phyloP scores from a whole-genome alignment of 2,797 vertebrate species.

The Setipinna tenuifilis region DNA sequence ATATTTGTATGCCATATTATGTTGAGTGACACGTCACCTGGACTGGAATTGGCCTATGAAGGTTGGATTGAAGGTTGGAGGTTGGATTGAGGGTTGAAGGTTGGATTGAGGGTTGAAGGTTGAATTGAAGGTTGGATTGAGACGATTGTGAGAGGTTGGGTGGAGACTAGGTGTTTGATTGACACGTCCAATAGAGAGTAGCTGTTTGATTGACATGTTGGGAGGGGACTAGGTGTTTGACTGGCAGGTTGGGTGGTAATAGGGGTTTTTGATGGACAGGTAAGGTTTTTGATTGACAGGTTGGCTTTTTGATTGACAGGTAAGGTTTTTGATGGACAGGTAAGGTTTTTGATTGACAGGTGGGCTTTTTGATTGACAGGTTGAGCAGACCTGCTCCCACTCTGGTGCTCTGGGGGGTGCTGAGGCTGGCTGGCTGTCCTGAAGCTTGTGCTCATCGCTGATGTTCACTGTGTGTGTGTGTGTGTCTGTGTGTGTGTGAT shows the following conservation, averaged over 20 bases:
- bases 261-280: too few relatives aligned
- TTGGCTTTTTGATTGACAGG: background rate
- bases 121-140: too few relatives aligned
- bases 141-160: too few relatives aligned
- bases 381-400: background rate
- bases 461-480: slow-evolving; percentile 37
- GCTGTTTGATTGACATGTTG: background rate
- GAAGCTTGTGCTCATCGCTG: slow-evolving; percentile 65
- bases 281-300: background rate
- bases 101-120: too few relatives aligned
- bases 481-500: background rate
- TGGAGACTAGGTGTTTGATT: background rate
- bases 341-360: background rate
- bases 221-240: background rate
- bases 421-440: slow-evolving; percentile 59
- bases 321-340: too few relatives aligned
- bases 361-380: background rate
- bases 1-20: too few relatives aligned
- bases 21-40: too few relatives aligned
- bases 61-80: too few relatives aligned
- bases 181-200: background rate
- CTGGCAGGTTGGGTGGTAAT: background rate
- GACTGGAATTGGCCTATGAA: too few relatives aligned
- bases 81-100: too few relatives aligned
- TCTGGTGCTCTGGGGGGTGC: background rate